A percentile compares a stretch with the other conserved stretches of the same genome.
These are phyloP conservation scores for Aporophyla lueneburgensis DNA, from an alignment of 2,888 invertebrate genomes.

Conservation along the genomic window DNA sequence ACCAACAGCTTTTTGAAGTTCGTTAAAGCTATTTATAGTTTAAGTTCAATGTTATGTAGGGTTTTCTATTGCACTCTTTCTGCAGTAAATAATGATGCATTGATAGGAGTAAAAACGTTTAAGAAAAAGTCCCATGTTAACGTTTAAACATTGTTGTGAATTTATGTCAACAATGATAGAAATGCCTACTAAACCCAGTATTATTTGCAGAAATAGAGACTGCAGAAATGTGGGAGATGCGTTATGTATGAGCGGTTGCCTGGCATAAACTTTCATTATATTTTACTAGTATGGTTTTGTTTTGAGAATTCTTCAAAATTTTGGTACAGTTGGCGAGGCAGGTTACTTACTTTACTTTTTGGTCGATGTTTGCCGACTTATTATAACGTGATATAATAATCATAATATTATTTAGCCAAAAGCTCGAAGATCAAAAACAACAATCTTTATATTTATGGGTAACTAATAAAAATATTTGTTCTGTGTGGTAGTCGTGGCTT, in stretches of 20 bases:
- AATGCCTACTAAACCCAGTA: neutral
- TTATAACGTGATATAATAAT: neutral
- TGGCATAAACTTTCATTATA: slow-evolving; percentile 23
- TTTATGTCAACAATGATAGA: neutral
- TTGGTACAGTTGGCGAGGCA: neutral
- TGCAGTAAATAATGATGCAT: no score
- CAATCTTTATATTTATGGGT: neutral
- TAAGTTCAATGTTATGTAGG: no score
- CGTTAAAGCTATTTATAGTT: no score
- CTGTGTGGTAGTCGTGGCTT: neutral
- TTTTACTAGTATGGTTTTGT: slow-evolving; percentile 11
- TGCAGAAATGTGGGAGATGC: slow-evolving; percentile 28
- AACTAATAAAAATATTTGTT: neutral
- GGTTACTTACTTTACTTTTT: neutral
- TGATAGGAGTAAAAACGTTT: no score
- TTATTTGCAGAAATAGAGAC: slow-evolving; percentile 16
- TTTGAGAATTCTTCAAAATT: slow-evolving; percentile 3
- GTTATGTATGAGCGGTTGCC: slow-evolving; percentile 29
- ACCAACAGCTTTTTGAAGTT: no score
- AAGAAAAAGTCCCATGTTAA: neutral
- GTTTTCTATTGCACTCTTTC: no score
- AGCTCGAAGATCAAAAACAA: neutral
- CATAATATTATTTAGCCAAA: neutral
- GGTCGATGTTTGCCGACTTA: neutral
- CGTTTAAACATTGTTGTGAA: neutral